Evolutionary conservation across 2,888 invertebrate genomes (phyloP), one percentile per base, ranked within the genome.

Genomic region (Poecilus cupreus): DNA sequence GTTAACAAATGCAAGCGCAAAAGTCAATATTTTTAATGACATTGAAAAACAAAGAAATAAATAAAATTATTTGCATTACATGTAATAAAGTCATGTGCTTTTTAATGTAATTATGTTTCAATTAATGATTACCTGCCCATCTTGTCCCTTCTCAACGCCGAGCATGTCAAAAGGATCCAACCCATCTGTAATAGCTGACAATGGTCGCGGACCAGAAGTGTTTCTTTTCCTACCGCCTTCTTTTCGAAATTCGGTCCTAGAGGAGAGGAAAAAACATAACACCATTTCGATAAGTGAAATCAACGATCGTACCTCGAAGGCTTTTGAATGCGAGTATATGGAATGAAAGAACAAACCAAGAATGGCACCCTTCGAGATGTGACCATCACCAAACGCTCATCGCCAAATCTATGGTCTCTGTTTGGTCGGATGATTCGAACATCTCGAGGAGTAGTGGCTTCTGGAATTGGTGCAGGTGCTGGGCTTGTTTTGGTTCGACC

Each of bases 101-200:
- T n/a, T n/a, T n/a, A n/a, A n/a, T n/a, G n/a, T n/a, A n/a, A n/a
- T n/a, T n/a, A n/a, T n/a, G n/a, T n/a, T n/a, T n/a, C n/a, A n/a
- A n/a, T n/a, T n/a, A n/a, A n/a, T n/a, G n/a, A n/a, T n/a, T 87
- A 93, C 93, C 89, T 96, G 96, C 78, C 96, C 97, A 88, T 96
- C 95, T 88, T 94, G 94, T 83, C 93, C 94, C 87, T 92, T 91
- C 87, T 96, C 95, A 82, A 97, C 92, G 39, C 97, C 96, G 82
- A 97, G 90, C 46, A 96, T 92, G 88, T 96, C 95, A 89, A 97
- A 96, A 37, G 97, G 95, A 91, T 97, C 97, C 26, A 93, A 92
- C 49, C 92, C 93, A 89, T 98, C 98, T 88, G 94, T 95, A 79
- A 95, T 95, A 22, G 95, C 92, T 75, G 96, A 97, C 77, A 97